Evolutionary conservation across 1,140 invertebrate species (phyloP).

Genomic region (Orchestia grillus): DNA sequence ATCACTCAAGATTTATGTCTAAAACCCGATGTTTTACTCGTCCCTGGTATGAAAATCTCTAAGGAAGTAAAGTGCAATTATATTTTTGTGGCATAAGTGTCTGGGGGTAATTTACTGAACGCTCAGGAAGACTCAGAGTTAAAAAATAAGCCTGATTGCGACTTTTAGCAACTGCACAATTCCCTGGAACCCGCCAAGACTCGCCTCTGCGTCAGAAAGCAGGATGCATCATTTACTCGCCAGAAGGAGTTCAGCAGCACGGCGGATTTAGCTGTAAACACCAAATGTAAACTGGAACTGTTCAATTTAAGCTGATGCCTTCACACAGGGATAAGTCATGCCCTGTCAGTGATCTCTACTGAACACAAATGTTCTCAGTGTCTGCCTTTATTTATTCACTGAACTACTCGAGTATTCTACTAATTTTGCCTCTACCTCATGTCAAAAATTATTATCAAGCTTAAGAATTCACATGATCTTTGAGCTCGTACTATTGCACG

Average conservation of each 20-base stretch:
- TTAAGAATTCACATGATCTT: no score
- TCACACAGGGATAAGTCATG: no score
- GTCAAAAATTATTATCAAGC: no score
- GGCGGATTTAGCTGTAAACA: not conserved
- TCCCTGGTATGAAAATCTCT: not conserved
- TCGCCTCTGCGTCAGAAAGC: not conserved
- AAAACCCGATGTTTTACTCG: not conserved
- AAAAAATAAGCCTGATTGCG: not conserved
- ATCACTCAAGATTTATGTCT: not conserved
- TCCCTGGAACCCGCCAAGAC: not conserved
- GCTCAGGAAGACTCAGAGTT: not conserved
- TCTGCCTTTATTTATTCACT: no score
- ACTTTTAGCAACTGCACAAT: not conserved
- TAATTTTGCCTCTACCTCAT: no score
- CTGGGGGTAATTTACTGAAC: not conserved
- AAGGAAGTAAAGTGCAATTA: not conserved
- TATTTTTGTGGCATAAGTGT: not conserved
- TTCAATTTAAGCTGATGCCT: not conserved
- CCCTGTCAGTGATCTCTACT: no score
- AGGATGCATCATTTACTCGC: not conserved
- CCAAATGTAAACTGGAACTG: not conserved
- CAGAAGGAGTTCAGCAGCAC: not conserved
- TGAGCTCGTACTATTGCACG: no score
- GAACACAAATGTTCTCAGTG: no score
- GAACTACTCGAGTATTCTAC: no score